A percentile compares a stretch with the other conserved stretches of the same genome.
These are phyloP conservation scores for Nasonia vitripennis DNA, from an alignment of 1,140 invertebrate genomes.

Conservation along the genomic window DNA sequence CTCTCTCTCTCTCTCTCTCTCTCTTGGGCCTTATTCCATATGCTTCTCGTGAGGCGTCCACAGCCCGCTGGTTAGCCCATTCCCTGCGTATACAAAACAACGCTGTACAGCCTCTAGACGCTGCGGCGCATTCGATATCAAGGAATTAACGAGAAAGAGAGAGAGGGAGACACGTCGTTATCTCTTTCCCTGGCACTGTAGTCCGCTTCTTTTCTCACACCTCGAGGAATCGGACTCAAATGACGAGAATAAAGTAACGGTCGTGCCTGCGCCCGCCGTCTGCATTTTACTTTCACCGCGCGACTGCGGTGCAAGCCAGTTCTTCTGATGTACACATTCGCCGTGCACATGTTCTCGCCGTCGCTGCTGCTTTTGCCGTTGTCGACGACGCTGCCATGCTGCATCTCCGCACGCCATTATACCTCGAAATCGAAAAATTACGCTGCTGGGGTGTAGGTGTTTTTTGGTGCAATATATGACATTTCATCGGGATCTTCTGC, in stretches of 20 bases:
- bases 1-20: background rate
- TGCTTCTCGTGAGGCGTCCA: background rate
- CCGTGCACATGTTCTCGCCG: too few relatives aligned
- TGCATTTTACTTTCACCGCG: constrained; percentile 30
- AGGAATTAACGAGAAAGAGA: constrained; percentile 25
- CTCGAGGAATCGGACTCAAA: constrained; percentile 36
- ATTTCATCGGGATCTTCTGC: too few relatives aligned
- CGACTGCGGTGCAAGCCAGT: too few relatives aligned
- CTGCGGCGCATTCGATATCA: constrained; percentile 22
- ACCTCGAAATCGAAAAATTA: constrained; percentile 25
- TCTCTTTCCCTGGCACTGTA: constrained; percentile 1
- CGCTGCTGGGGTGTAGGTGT: background rate
- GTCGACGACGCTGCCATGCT: too few relatives aligned
- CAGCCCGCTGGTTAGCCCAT: background rate
- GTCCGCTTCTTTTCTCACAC: constrained; percentile 40
- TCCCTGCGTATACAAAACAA: background rate
- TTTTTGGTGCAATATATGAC: too few relatives aligned
- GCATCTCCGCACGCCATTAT: too few relatives aligned
- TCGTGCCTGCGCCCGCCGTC: constrained; percentile 29
- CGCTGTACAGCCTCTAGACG: background rate
- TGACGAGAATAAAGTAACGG: constrained; percentile 47
- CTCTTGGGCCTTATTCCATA: background rate
- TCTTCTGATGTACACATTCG: too few relatives aligned
- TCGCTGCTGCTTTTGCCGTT: too few relatives aligned
- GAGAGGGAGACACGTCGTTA: constrained; percentile 22